Evolutionary conservation across 37 sponge, comb jelly and placozoan species (phyloP).

Genomic region (Spongia lamella): DNA sequence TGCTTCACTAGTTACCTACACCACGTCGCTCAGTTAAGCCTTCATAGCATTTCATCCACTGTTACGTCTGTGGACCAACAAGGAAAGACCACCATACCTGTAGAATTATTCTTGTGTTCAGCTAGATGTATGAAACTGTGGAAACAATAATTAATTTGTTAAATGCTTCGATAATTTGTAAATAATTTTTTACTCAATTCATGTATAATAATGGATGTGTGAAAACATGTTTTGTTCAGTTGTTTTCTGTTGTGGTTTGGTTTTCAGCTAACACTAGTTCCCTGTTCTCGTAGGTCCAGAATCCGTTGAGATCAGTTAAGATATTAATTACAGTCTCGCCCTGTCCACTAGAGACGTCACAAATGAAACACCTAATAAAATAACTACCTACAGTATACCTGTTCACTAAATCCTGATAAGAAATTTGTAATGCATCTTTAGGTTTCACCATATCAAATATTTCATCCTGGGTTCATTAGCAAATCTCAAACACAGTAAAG

Average conservation of each 20-base stretch:
- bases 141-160: conserved; percentile 7
- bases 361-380: background rate
- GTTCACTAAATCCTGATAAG: conserved; percentile 82
- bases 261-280: conserved; percentile 88
- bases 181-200: too few relatives aligned
- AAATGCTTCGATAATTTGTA: too few relatives aligned
- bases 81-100: conserved; percentile 53
- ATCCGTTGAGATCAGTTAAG: conserved; percentile 92
- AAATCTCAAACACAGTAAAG: background rate
- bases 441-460: conserved; percentile 99
- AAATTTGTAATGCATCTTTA: conserved; percentile 60
- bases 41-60: conserved; percentile 68
- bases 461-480: conserved; percentile 71
- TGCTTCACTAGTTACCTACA: conserved; percentile 73
- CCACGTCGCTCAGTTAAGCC: conserved; percentile 61
- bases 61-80: conserved; percentile 68
- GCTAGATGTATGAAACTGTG: conserved; percentile 79
- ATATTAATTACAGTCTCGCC: conserved; percentile 93
- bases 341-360: conserved; percentile 75
- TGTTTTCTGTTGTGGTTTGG: conserved; percentile 24
- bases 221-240: background rate
- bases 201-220: background rate
- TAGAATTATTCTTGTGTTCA: conserved; percentile 77
- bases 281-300: conserved; percentile 96
- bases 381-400: conserved; percentile 36